These are phyloP conservation scores for Cairina moschata DNA, from an alignment of 2,113 vertebrate genomes.

Conservation along the genomic window DNA sequence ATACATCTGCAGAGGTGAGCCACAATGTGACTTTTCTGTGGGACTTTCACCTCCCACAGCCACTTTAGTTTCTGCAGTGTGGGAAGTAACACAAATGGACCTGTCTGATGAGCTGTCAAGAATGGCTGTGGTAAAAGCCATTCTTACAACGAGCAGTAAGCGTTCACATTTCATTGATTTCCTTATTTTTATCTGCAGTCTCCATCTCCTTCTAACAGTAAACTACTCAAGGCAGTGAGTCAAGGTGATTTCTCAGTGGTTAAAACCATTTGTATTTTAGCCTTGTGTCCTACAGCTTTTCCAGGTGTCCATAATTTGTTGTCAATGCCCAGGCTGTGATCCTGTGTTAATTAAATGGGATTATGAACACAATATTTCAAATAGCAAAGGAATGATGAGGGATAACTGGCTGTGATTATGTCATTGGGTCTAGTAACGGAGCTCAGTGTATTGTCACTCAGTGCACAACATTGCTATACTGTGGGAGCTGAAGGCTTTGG, in stretches of 20 bases:
- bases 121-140: accelerated
- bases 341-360: background rate
- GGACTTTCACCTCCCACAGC: background rate
- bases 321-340: background rate
- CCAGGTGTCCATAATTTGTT: background rate
- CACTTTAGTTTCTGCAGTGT: background rate
- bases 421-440: background rate
- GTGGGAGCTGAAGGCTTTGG: background rate
- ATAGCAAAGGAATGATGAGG: background rate
- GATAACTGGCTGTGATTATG: background rate
- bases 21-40: background rate
- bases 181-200: background rate
- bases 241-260: background rate
- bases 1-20: accelerated
- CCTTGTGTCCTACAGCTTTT: background rate
- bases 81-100: background rate
- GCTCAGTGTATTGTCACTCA: accelerated
- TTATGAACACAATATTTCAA: background rate
- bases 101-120: background rate
- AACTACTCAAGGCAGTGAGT: background rate
- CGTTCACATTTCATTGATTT: background rate
- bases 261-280: background rate
- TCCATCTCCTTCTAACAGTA: background rate
- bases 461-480: background rate
- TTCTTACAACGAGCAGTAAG: background rate